Evolutionary conservation across 2,113 vertebrate species (phyloP), one percentile per base, ranked within the genome.

Genomic region (Picathartes gymnocephalus): DNA sequence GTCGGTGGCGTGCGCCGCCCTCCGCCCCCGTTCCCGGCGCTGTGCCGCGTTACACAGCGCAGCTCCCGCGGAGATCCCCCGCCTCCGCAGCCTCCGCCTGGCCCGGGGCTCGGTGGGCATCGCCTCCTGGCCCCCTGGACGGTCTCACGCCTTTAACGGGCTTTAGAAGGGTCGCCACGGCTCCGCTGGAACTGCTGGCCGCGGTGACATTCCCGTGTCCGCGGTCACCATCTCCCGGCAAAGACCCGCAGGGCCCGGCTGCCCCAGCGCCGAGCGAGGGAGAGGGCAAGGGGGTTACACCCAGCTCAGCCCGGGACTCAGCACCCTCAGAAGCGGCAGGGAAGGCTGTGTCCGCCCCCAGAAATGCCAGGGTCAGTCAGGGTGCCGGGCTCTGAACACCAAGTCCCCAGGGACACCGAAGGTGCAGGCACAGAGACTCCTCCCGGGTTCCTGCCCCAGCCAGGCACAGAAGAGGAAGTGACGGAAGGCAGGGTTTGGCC

Each of bases 81-180:
- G 9, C 47, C 51, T 9, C 42, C 31, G 7, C 18, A 5, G 42
- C 54, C 60, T 19, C 30, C 42, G 31, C 6, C 24, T 0, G 21
- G 10, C 28, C n/a, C 8, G 7, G 4, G 4, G 0, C 18, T 6
- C 4, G 2, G 0, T 6, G 20, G 2, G 47, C 16, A 21, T 4
- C 16, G 9, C 17, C 25, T 64, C 24, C 82, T 9, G 51, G 0
- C 7, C 4, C 33, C 8, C 10, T 9, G 6, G n/a, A 31, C 27
- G 2, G 10, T 5, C 21, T 81, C 86, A 25, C 5, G 6, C 24
- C 53, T 20, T 4, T 4, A 1, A 58, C 3, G 14, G 19, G 7
- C 54, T 48, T 14, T 11, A 39, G 35, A 19, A 53, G 3, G 5
- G 15, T 4, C 12, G 7, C 9, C 44, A 3, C 15, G 33, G 6